Evolutionary conservation across 2,113 vertebrate genomes (phyloP), one percentile per base, ranked within the genome.

Genomic region (Heterochromis multidens): DNA sequence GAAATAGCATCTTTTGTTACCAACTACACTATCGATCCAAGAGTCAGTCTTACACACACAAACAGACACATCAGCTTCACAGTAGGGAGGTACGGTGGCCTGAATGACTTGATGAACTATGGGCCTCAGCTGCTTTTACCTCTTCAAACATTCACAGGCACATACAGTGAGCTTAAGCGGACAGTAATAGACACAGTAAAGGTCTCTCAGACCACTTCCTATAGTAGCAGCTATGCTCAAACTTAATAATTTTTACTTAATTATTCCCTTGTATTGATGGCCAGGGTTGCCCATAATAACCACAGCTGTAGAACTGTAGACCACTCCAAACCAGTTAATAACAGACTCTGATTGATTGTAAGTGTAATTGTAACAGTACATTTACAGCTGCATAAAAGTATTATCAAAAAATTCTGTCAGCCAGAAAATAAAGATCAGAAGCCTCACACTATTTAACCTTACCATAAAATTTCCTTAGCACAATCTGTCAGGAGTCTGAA

Each of bases 1-100:
- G 98, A 99, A 99, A 99, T 98, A 96, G 97, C 97, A 94, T 98
- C 97, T 97, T 97, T 97, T 97, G 94, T 95, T 97, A 96, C 97
- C 97, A 98, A 98, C 97, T 97, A 94, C 95, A 88, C 91, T 97
- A 98, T 99, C 87, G 98, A 99, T 98, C 97, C 95, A 93, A 7
- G 21, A 93, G 90, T 93, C 88, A 90, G 90, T 94, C 94, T 80
- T 96, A 95, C 87, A 70, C 67, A 78, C 54, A 77, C 78, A 2
- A 31, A 37, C 80, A 57, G 63, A 85, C 76, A 78, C 74, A 90
- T 82, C 84, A 87, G 56, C 87, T 83, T 40, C 79, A 25, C 82
- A 63, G 91, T 35, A 11, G 74, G 77, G 82, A 81, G 65, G 74
- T 11, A 5, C 25, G 29, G 63, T 72, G 86, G 76, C 29, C 61